Conservation (phyloP, 2,888 invertebrate species). For the Philopedon plagiatum region DNA sequence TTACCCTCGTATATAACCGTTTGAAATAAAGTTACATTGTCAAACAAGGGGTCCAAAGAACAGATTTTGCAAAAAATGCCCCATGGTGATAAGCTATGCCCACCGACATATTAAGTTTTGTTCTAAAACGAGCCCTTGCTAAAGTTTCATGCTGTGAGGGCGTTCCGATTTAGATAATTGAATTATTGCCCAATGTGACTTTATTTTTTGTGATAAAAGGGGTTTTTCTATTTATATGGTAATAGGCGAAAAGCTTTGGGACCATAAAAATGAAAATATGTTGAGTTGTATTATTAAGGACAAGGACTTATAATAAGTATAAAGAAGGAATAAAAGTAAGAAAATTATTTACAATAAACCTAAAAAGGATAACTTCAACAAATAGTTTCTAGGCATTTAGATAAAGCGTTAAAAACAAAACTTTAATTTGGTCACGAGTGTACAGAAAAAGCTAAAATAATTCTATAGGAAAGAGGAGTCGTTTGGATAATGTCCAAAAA, state of each 20-base stretch:
- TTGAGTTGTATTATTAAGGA: neutral
- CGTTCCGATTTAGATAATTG: slow-evolving; percentile 42
- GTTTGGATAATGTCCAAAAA: too few species aligned
- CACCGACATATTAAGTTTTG: slow-evolving; percentile 39
- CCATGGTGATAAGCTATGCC: slow-evolving; percentile 35
- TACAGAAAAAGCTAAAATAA: too few species aligned
- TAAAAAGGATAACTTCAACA: too few species aligned
- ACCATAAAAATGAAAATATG: neutral
- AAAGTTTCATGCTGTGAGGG: slow-evolving; percentile 37
- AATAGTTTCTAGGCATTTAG: too few species aligned
- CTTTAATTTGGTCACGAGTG: too few species aligned
- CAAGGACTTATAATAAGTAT: too few species aligned
- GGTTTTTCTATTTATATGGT: slow-evolving; percentile 36
- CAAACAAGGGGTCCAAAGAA: slow-evolving; percentile 19
- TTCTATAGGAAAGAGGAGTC: too few species aligned
- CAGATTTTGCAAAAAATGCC: slow-evolving; percentile 19
- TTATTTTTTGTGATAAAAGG: slow-evolving; percentile 36
- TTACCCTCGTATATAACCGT: neutral
- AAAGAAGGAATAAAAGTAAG: too few species aligned
- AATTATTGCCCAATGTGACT: slow-evolving; percentile 47
- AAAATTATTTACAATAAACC: too few species aligned
- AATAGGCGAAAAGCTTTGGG: slow-evolving; percentile 4
- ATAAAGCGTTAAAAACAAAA: too few species aligned
- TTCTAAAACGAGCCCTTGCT: slow-evolving; percentile 37
- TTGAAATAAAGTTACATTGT: slow-evolving; percentile 26